phyloP scores from a whole-genome alignment of 2,113 vertebrate genomes.

The Nothobranchius kuhntae region DNA sequence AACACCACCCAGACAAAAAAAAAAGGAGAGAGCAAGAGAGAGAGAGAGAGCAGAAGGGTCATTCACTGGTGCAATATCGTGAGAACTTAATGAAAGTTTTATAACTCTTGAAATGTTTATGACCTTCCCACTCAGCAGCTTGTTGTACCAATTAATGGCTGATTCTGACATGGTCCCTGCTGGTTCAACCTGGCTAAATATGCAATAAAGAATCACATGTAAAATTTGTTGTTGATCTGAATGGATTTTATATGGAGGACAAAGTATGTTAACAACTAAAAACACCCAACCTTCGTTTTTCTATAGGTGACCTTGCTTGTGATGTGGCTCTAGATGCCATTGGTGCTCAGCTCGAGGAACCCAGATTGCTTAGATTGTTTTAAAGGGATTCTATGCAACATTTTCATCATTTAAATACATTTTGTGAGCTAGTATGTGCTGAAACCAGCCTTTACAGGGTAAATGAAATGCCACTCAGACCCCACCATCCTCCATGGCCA shows the following conservation, averaged over 20 bases:
- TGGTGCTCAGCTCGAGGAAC: background rate
- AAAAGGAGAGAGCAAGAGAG: conserved; percentile 29
- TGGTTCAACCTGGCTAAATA: conserved; percentile 35
- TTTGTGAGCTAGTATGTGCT: too few relatives aligned
- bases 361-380: too few relatives aligned
- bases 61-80: conserved; percentile 81
- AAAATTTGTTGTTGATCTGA: background rate
- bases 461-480: too few relatives aligned
- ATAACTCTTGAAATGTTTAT: conserved; percentile 89
- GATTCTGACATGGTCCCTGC: conserved; percentile 58
- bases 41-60: conserved; percentile 75
- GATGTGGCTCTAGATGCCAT: conserved; percentile 17
- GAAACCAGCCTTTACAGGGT: too few relatives aligned
- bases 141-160: conserved; percentile 79
- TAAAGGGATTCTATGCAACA: too few relatives aligned
- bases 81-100: conserved; percentile 90
- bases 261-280: too few relatives aligned
- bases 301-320: too few relatives aligned
- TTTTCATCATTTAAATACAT: too few relatives aligned
- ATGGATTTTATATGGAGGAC: background rate
- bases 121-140: conserved; percentile 82
- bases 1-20: conserved; percentile 54
- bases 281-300: too few relatives aligned
- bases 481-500: too few relatives aligned
- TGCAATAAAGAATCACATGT: conserved; percentile 1